These are phyloP conservation scores for Hedya salicella DNA, from an alignment of 2,888 invertebrate genomes.

Conservation along the genomic window DNA sequence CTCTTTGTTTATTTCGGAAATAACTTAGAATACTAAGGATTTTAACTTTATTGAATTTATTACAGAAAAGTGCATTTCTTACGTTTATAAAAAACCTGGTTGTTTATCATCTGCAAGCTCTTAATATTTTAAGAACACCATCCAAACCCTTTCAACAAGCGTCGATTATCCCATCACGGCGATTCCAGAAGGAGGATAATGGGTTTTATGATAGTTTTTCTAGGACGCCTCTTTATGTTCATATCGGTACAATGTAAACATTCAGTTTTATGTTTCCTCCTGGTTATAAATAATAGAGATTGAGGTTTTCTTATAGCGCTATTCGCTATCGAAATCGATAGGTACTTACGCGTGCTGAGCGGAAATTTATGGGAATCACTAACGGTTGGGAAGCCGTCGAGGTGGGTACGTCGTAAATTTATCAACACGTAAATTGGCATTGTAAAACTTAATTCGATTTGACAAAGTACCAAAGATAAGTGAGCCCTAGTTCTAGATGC, in stretches of 20 bases:
- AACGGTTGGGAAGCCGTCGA: slow-evolving; percentile 9
- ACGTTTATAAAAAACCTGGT: not conserved
- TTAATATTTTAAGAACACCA: slow-evolving; percentile 16
- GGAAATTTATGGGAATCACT: slow-evolving; percentile 30
- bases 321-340: slow-evolving; percentile 45
- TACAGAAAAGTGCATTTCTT: too few species aligned
- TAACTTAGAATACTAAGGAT: too few species aligned
- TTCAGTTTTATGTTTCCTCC: slow-evolving; percentile 49
- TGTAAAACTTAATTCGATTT: slow-evolving; percentile 5
- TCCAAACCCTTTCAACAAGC: slow-evolving; percentile 14
- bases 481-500: not conserved
- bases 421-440: slow-evolving; percentile 5
- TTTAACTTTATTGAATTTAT: too few species aligned
- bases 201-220: slow-evolving; percentile 52
- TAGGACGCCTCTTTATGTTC: slow-evolving; percentile 48
- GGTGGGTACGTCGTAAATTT: slow-evolving; percentile 21
- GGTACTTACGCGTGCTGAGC: slow-evolving; percentile 33
- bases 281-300: slow-evolving; percentile 49
- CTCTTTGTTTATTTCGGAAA: too few species aligned
- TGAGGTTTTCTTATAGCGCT: slow-evolving; percentile 46
- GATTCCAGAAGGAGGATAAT: slow-evolving; percentile 43
- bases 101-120: slow-evolving; percentile 3
- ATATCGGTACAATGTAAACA: slow-evolving; percentile 46
- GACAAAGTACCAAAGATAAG: not conserved
- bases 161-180: slow-evolving; percentile 34